A percentile compares a stretch with the other conserved stretches of the same genome.
Conservation (phyloP, 1,140 invertebrate genomes). For the Venustaconcha ellipsiformis region DNA sequence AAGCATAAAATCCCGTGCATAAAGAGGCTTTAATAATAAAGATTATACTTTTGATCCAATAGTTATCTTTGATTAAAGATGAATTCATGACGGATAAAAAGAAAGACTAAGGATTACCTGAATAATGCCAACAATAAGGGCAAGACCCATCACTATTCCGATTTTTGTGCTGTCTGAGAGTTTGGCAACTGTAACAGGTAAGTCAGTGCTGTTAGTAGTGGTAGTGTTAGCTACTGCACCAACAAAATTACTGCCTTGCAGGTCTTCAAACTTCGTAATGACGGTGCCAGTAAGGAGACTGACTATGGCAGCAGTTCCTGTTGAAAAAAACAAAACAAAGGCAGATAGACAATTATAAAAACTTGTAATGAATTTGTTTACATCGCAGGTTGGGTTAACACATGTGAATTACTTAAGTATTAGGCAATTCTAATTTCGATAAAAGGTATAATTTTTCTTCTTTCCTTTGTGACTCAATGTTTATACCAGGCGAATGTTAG, state of each 20-base stretch:
- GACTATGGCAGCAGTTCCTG: slow-evolving; percentile 70
- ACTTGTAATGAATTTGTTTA: no score
- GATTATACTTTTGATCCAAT: background rate
- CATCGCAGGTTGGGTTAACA: no score
- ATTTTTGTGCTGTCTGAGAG: slow-evolving; percentile 38
- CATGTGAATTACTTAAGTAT: no score
- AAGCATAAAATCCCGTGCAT: background rate
- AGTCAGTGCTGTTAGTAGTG: slow-evolving; percentile 13
- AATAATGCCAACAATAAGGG: slow-evolving; percentile 52
- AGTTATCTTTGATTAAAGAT: background rate
- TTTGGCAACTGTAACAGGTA: background rate
- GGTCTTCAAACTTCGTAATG: slow-evolving; percentile 53
- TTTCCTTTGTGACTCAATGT: no score
- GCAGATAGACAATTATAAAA: no score
- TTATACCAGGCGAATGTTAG: no score
- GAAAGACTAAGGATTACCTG: slow-evolving; percentile 39
- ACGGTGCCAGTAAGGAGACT: slow-evolving; percentile 68
- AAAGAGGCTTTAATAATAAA: background rate
- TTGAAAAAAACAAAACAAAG: slow-evolving; percentile 21
- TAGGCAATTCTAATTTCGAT: no score
- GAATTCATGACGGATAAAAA: background rate
- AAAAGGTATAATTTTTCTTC: no score
- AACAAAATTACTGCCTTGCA: background rate
- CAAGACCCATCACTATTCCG: slow-evolving; percentile 51
- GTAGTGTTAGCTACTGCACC: slow-evolving; percentile 3